Evolutionary conservation across 1,140 invertebrate genomes (phyloP).

Genomic region (Cotesia glomerata): DNA sequence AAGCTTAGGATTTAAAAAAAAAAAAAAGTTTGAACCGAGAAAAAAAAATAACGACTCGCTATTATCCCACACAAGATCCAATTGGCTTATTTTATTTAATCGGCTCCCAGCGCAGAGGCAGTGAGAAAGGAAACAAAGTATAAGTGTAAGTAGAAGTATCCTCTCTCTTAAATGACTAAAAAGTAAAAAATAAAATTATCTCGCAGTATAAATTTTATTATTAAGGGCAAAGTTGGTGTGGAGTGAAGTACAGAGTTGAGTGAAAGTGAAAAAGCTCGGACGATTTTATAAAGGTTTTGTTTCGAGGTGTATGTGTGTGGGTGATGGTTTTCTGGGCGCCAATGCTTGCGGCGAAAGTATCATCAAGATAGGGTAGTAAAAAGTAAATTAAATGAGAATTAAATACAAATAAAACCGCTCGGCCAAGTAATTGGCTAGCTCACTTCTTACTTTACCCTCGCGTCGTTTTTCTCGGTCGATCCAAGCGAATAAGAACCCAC

Average conservation of each 20-base stretch:
- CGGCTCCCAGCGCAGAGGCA: neutral
- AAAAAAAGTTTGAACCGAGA: no score
- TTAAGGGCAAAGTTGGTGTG: no score
- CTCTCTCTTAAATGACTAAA: no score
- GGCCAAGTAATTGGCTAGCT: slow-evolving; percentile 61
- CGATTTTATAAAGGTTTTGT: neutral
- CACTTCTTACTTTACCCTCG: slow-evolving; percentile 11
- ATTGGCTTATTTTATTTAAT: slow-evolving; percentile 23
- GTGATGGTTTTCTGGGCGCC: neutral
- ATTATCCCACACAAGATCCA: neutral
- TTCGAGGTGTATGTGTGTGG: neutral
- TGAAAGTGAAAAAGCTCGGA: neutral
- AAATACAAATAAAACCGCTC: slow-evolving; percentile 63
- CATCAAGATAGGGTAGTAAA: slow-evolving; percentile 46
- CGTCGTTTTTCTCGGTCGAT: neutral
- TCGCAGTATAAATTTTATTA: no score
- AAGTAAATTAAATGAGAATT: slow-evolving; percentile 65
- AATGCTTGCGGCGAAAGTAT: neutral
- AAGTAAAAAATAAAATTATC: no score
- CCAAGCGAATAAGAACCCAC: neutral
- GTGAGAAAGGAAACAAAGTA: neutral
- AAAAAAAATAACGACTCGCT: neutral
- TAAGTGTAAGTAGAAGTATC: no score
- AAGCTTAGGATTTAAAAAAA: no score
- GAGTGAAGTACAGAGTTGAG: no score